Evolutionary conservation across 2,888 invertebrate genomes (phyloP), one percentile per base, ranked within the genome.

Genomic region (Parnassius mnemosyne): DNA sequence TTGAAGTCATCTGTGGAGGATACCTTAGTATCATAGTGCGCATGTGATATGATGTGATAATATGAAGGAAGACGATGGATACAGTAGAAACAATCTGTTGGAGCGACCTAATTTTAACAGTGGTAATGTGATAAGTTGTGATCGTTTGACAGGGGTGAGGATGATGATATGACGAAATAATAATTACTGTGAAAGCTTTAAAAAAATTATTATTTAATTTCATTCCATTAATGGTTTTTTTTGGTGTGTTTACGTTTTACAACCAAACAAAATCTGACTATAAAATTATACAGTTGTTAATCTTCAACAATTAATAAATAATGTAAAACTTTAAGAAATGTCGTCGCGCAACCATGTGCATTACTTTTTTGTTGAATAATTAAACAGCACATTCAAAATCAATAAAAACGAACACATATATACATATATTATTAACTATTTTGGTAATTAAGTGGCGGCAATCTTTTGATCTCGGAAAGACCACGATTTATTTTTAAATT

Each of bases 361-460:
- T 50, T 25, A 51, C 13, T 51, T 53, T 44, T 58, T 34, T n/a
- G 59, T 63, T 63, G 59, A 59, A 59, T 63, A 59, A 63, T 56
- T 51, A 59, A 63, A 63, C 47, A 59, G 51, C 13, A 10, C 43
- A 44, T 13, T 25, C 42, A 34, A 43, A 9, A 13, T 10, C 44
- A 55, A 59, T 52, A 41, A 59, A 52, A 59, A 52, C 47, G 42
- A 59, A 49, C 9, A 3, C 13, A n/a, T 20, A 20, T 20, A 16
- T 59, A 59, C 52, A 59, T 55, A 34, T 34, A 34, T 34, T 34
- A 34, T 34, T 34, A 46, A 49, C 43, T 49, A 50, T 52, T 59
- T 47, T 47, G 50, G 9, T 43, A 25, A 58, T 44, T 58, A 44
- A 55, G 16, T 20, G 41, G 51, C 54, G 58, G 58, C 20, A 10